phyloP scores from a whole-genome alignment of 2,888 invertebrate genomes.

The Hemithea aestivaria region DNA sequence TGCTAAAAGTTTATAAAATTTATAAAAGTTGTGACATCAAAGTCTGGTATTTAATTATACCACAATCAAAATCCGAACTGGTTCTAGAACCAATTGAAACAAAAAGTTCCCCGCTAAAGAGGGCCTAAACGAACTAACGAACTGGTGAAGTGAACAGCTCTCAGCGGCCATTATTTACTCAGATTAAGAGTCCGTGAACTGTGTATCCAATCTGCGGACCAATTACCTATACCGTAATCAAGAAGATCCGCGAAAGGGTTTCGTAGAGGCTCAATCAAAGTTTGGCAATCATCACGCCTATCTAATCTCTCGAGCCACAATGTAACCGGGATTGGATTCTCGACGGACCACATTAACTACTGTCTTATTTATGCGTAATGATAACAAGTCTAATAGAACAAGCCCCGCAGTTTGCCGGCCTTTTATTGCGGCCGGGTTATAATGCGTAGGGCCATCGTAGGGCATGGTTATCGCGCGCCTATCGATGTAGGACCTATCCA shows the following conservation, averaged over 20 bases:
- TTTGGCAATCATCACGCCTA: slow-evolving; percentile 73
- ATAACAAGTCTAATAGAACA: slow-evolving; percentile 46
- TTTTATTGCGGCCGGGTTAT: slow-evolving; percentile 38
- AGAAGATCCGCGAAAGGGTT: slow-evolving; percentile 65
- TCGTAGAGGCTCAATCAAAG: slow-evolving; percentile 70
- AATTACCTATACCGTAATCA: slow-evolving; percentile 65
- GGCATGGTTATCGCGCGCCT: slow-evolving; percentile 27
- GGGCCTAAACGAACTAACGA: slow-evolving; percentile 18
- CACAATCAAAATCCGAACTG: background rate
- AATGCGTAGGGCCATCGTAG: slow-evolving; percentile 24
- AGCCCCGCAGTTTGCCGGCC: slow-evolving; percentile 26
- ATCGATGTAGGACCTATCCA: slow-evolving; percentile 22
- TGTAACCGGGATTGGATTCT: slow-evolving; percentile 63
- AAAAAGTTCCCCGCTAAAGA: slow-evolving; percentile 9
- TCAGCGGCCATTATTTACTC: slow-evolving; percentile 35
- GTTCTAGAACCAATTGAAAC: slow-evolving; percentile 7
- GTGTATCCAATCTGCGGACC: slow-evolving; percentile 49
- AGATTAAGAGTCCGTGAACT: slow-evolving; percentile 40
- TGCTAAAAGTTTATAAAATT: too few relatives aligned
- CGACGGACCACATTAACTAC: slow-evolving; percentile 57
- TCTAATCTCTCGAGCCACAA: slow-evolving; percentile 70
- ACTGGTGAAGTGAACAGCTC: slow-evolving; percentile 19
- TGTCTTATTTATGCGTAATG: slow-evolving; percentile 60
- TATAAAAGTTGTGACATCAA: too few relatives aligned
- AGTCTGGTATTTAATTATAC: background rate